Conservation (phyloP, 2,888 invertebrate genomes). For the Platycheirus albimanus region DNA sequence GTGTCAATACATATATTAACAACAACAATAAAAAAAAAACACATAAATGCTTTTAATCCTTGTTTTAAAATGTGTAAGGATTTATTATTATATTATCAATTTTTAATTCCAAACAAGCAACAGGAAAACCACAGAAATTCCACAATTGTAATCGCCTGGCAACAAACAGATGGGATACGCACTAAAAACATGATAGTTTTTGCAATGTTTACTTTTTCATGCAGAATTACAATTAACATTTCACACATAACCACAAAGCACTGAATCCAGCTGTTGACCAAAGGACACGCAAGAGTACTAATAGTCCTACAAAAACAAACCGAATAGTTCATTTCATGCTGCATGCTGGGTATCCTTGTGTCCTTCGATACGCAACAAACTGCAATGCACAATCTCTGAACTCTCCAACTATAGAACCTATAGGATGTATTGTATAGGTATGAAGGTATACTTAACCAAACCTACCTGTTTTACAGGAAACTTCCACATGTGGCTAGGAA, state of each 20-base stretch:
- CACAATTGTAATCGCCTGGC: conserved; percentile 30
- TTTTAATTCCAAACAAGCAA: conserved; percentile 34
- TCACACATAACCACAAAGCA: conserved; percentile 38
- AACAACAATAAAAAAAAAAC: no score
- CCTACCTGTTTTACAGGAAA: conserved; percentile 56
- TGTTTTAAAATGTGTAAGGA: conserved; percentile 15
- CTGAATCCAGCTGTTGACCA: conserved; percentile 38
- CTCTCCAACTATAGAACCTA: neutral
- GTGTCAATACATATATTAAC: no score
- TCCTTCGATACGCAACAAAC: conserved; percentile 35
- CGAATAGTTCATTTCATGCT: conserved; percentile 6
- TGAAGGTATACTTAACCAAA: conserved; percentile 6
- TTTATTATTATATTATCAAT: neutral
- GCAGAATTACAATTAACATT: conserved; percentile 34
- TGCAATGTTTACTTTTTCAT: conserved; percentile 43
- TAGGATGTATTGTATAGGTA: neutral
- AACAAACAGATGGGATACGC: conserved; percentile 26
- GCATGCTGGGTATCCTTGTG: neutral
- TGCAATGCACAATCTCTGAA: conserved; percentile 43
- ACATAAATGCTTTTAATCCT: conserved; percentile 24
- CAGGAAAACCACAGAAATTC: conserved; percentile 46
- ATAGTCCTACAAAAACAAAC: conserved; percentile 55
- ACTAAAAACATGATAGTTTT: conserved; percentile 26
- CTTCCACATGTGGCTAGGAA: conserved; percentile 42
- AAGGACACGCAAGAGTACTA: conserved; percentile 15